Evolutionary conservation across 2,888 invertebrate genomes (phyloP).

Genomic region (Parnassius apollo): DNA sequence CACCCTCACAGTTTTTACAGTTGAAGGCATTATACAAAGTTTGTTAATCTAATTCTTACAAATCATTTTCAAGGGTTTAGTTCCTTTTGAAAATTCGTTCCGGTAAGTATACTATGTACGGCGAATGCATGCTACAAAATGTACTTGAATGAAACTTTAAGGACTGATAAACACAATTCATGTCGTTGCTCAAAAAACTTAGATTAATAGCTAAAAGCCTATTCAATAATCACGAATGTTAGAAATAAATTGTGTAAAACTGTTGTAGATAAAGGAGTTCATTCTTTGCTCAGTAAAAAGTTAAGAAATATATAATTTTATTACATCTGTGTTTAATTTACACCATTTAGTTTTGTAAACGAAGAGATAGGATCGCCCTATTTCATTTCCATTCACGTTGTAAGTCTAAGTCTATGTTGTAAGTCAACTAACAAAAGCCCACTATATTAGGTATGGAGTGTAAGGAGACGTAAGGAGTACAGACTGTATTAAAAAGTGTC

Average conservation of each 20-base stretch:
- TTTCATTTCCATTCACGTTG: no score
- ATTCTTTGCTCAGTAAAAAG: not conserved
- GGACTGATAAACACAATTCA: slow-evolving; percentile 24
- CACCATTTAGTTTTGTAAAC: no score
- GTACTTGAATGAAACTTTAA: slow-evolving; percentile 17
- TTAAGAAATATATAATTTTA: slow-evolving; percentile 14
- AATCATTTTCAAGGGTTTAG: slow-evolving; percentile 7
- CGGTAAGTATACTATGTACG: not conserved
- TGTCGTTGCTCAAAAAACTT: slow-evolving; percentile 27
- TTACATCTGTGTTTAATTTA: not conserved
- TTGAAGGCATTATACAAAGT: slow-evolving; percentile 3
- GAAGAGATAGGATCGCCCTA: no score
- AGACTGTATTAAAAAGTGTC: no score
- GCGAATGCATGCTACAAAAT: slow-evolving; percentile 4
- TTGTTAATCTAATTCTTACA: not conserved
- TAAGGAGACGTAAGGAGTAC: no score
- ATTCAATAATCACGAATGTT: slow-evolving; percentile 7
- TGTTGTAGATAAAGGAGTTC: not conserved
- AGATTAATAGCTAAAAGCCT: slow-evolving; percentile 12
- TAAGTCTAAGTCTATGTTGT: no score
- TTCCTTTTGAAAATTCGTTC: slow-evolving; percentile 3
- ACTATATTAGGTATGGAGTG: no score
- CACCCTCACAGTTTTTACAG: slow-evolving; percentile 1
- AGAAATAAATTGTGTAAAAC: slow-evolving; percentile 1
- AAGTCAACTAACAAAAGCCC: no score